Percentiles rank a stretch among this genome's conserved stretches.
These are phyloP conservation scores for Orthonevra nobilis DNA, from an alignment of 2,888 invertebrate genomes.

Conservation along the genomic window DNA sequence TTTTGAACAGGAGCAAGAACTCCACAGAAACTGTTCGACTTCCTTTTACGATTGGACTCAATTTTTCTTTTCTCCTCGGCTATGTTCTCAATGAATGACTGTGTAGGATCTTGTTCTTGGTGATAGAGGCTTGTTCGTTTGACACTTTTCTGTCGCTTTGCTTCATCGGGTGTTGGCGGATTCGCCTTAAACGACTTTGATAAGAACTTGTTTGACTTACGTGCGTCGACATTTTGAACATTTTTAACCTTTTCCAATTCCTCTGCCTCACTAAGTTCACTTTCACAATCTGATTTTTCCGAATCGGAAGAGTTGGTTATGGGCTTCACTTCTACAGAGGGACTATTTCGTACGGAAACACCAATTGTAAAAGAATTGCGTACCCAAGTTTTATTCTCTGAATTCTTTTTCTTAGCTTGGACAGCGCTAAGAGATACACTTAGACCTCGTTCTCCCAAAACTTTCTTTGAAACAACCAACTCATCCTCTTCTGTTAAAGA, in stretches of 20 bases:
- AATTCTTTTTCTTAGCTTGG: conserved; percentile 38
- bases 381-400: too few relatives aligned
- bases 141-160: not conserved
- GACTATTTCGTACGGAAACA: conserved; percentile 50
- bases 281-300: conserved; percentile 14
- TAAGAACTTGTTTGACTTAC: conserved; percentile 39
- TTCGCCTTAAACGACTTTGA: not conserved
- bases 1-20: not conserved
- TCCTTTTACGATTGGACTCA: conserved; percentile 72
- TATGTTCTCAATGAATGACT: conserved; percentile 76
- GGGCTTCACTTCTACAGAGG: not conserved
- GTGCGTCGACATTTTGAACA: conserved; percentile 47
- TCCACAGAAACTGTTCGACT: conserved; percentile 75
- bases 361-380: conserved; percentile 72
- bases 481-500: conserved; percentile 19
- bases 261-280: conserved; percentile 57
- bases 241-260: conserved; percentile 72
- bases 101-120: conserved; percentile 73
- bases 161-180: not conserved
- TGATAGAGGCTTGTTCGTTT: conserved; percentile 51
- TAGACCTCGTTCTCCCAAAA: conserved; percentile 22
- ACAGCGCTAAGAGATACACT: conserved; percentile 67
- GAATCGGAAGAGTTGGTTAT: not conserved
- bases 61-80: conserved; percentile 61
- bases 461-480: not conserved